Base-by-base conservation (phyloP, 2,113 vertebrate species). In the Leucopsar rothschildi region DNA sequence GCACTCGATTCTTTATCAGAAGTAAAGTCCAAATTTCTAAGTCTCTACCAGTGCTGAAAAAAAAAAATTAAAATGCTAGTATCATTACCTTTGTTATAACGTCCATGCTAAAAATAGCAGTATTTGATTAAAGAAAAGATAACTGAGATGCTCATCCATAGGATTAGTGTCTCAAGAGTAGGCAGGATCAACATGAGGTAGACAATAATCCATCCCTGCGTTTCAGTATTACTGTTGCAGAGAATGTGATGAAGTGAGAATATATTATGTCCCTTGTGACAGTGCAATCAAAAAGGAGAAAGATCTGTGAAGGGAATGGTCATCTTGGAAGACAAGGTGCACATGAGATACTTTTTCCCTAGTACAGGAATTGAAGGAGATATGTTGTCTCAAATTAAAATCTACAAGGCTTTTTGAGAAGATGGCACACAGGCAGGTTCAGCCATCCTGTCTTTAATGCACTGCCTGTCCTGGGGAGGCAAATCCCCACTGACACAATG, bases 61-160 rank as follows among this genome's bases (percentile, higher is more conserved):
- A 79, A 82, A 37, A 60, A 52, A 28, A 21, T 17, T 22, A 23
- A 25, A 73, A 49, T 22, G 3, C 57, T 65, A 9, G 29, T 87
- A 24, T 87, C 59, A 72, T 88, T 57, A 49, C 39, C 19, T 76
- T 82, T 3, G 7, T 61, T 88, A 37, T 60, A 86, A 90, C 11
- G 42, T 55, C 42, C 5, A 1, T 40, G n/a, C 68, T 95, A 97
- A 92, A 96, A 94, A 95, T 85, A 93, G 47, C 33, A 66, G 33
- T 80, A 66, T 25, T 82, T 90, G 82, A 93, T 96, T 86, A 84
- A 90, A 94, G 72, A 57, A 92, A 89, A 95, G 93, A 86, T 92
- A 90, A 90, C 68, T 9, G 64, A 92, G 35, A 83, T 88, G 24
- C 29, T 95, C 55, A 77, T 93, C 75, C 55, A 25, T 12, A 77